A percentile compares a stretch with the other conserved stretches of the same genome.
phyloP scores from a whole-genome alignment of 30 jellyfish, hydroid and myxozoan genomes.

The Chrysaora quinquecirrha region DNA sequence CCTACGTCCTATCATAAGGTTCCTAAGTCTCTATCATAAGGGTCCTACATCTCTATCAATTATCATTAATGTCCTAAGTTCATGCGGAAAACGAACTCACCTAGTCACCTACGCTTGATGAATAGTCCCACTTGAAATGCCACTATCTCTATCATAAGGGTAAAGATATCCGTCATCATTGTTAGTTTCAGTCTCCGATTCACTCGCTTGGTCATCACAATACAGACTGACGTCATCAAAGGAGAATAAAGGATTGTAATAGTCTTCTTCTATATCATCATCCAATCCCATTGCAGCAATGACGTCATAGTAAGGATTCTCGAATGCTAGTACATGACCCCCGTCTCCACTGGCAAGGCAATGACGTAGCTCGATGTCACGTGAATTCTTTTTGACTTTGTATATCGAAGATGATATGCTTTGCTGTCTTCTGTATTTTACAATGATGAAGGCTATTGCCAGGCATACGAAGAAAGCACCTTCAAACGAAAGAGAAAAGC shows the following conservation, averaged over 20 bases:
- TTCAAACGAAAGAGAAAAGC: too few relatives aligned
- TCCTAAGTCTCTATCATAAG: too few relatives aligned
- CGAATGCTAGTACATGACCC: constrained; percentile 89
- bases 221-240: constrained; percentile 65
- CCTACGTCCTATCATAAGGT: too few relatives aligned
- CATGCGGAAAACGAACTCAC: too few relatives aligned
- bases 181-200: constrained; percentile 76
- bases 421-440: constrained; percentile 52
- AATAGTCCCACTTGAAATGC: constrained; percentile 92
- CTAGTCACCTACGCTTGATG: constrained; percentile 22
- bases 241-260: constrained; percentile 80
- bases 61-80: too few relatives aligned
- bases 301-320: constrained; percentile 97
- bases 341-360: constrained; percentile 76
- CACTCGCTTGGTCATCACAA: constrained; percentile 70
- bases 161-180: constrained; percentile 72
- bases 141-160: constrained; percentile 95
- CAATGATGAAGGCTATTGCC: constrained; percentile 32
- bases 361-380: constrained; percentile 84
- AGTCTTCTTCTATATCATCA: constrained; percentile 97
- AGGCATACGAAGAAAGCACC: constrained; percentile 55
- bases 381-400: constrained; percentile 86
- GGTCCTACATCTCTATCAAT: too few relatives aligned
- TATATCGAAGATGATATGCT: constrained; percentile 65
- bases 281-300: constrained; percentile 99